Percentiles rank a stretch among this genome's conserved stretches.
These are phyloP conservation scores for Auanema sp. DNA, from an alignment of 2,888 invertebrate genomes.

Conservation along the genomic window DNA sequence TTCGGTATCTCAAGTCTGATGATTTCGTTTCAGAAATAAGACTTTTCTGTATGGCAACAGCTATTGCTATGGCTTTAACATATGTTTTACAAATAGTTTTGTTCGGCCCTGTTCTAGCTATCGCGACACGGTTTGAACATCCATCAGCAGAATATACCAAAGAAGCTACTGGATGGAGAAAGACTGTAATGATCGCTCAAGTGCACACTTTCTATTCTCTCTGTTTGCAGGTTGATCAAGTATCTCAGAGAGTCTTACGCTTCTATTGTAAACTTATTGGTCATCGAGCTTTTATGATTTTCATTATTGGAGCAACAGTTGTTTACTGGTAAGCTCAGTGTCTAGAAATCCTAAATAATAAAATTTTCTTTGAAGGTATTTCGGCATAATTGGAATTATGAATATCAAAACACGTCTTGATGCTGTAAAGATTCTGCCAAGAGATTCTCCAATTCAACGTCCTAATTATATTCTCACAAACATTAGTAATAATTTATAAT, in stretches of 20 bases:
- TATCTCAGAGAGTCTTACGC: slow-evolving; percentile 36
- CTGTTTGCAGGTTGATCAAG: slow-evolving; percentile 30
- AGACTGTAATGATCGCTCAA: slow-evolving; percentile 21
- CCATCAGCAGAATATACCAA: slow-evolving; percentile 14
- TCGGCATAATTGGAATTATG: slow-evolving; percentile 33
- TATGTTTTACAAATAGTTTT: slow-evolving; percentile 56
- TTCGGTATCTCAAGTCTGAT: slow-evolving; percentile 9
- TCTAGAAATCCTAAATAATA: background rate
- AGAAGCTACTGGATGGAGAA: slow-evolving; percentile 28
- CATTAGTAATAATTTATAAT: slow-evolving; percentile 29
- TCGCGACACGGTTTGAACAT: slow-evolving; percentile 53
- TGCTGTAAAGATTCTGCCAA: slow-evolving; percentile 59
- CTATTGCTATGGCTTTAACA: slow-evolving; percentile 58
- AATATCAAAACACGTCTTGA: slow-evolving; percentile 53
- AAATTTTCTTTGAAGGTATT: slow-evolving; percentile 17
- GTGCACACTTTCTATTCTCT: background rate
- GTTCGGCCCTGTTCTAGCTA: slow-evolving; percentile 58
- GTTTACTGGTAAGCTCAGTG: slow-evolving; percentile 45
- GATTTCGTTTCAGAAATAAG: slow-evolving; percentile 50
- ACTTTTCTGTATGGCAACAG: slow-evolving; percentile 61
- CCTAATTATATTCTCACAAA: slow-evolving; percentile 53
- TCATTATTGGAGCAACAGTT: slow-evolving; percentile 34
- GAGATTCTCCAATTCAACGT: slow-evolving; percentile 57
- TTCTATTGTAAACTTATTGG: slow-evolving; percentile 49
- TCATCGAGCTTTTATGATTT: slow-evolving; percentile 39